Evolutionary conservation across 2,113 vertebrate species (phyloP), one percentile per base, ranked within the genome.

Genomic region (Poecilia latipinna): DNA sequence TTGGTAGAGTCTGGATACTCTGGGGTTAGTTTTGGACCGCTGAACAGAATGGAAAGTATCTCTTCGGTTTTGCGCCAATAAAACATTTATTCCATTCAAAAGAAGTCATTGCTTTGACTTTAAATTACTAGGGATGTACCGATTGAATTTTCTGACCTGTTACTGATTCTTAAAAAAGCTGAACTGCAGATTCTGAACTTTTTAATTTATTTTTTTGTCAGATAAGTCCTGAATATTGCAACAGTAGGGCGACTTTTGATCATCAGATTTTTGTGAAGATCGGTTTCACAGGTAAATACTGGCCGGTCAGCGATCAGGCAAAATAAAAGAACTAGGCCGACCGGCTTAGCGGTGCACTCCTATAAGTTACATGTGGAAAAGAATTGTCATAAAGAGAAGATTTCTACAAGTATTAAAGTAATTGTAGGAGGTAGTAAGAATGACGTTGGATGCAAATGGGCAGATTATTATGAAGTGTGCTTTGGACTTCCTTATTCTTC

Each of bases 31-130:
- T 66, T 66, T 66, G 33, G 33, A 57, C 22, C 7, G 24, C 51
- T n/a, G 24, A 54, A n/a, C 51, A n/a, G 51, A n/a, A 57, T 57
- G 51, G 22, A 57, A 57, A 57, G 17, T 19, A 19, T 48, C 44
- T 44, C 22, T 24, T 57, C 8, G 3, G 51, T 24, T 57, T 48
- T 57, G 24, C 3, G 8, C 10, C 51, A 57, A n/a, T 10, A 10
- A 57, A 48, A 37, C 32, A 4, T 39, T 12, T 64, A 12, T 39
- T 61, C 62, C 37, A 48, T n/a, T 57, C 35, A 76, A 91, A 86
- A 90, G 89, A 91, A 92, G 78, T 85, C 72, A 44, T 12, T 11
- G 10, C 5, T 57, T 15, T 70, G 60, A 64, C 44, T 76, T 70
- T 29, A 70, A 67, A 73, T 60, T 37, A 8, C 32, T 73, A n/a